Base-by-base conservation (phyloP, 2,888 invertebrate species). In the Scaeva pyrastri region DNA sequence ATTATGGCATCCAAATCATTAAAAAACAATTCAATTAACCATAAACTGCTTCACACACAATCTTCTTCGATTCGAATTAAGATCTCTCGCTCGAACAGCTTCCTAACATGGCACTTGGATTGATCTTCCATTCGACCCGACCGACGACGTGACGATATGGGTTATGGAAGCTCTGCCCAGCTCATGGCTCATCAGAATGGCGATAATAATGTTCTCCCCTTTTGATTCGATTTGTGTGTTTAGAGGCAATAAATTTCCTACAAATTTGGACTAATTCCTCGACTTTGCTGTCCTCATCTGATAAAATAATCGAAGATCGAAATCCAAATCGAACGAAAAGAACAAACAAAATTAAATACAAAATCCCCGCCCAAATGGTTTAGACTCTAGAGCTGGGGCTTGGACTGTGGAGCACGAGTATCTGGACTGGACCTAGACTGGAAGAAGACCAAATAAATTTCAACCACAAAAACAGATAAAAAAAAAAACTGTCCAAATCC, bases 21-120 rank as follows among this genome's bases (percentile, higher is more conserved):
- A 86, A 86, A 86, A 86, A 82, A 64, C 86, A 74, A 86, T 82
- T 86, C 64, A 86, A 86, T 86, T 82, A 78, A 74, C 86, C 73
- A 86, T 86, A 86, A 64, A 82, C 78, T 78, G 64, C 77, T 50
- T 77, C 81, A 72, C 75, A 68, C 80, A 76, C 39, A 48, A 31
- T 31, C 6, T 31, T 31, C 31, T 7, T 5, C 31, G 8, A 31
- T 31, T 73, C 73, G 31, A 50, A 52, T 77, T 50, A 78, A 82
- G 77, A 74, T 71, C 77, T 70, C 68, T 71, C 77, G 31, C 31
- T 60, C 39, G 43, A 78, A 82, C 71, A 78, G 78, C 77, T 86
- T 82, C 86, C 86, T 60, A 86, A 86, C 62, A 74, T 86, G 85
- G 85, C 2, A n/a, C 39, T 36, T 66, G 4, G 12, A 39, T n/a